Conservation (phyloP, 2,888 invertebrate genomes). For the Cyclophora punctaria region DNA sequence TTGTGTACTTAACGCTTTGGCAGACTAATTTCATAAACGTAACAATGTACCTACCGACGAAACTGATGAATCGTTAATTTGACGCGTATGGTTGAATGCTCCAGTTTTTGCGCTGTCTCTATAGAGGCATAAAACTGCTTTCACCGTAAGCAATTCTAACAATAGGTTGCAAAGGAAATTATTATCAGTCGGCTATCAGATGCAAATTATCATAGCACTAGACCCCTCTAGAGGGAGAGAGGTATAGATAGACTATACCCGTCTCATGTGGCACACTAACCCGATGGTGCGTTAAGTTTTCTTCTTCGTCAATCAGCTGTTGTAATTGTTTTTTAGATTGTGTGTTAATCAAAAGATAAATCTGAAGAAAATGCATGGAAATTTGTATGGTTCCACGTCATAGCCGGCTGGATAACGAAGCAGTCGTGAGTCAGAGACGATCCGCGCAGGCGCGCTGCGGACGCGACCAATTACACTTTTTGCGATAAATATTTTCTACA, state of each 20-base stretch:
- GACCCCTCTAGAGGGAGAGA: constrained; percentile 55
- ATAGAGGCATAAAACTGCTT: constrained; percentile 30
- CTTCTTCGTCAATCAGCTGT: constrained; percentile 35
- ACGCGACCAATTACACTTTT: constrained; percentile 51
- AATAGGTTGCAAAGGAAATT: constrained; percentile 50
- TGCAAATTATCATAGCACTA: constrained; percentile 60
- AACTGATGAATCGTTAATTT: neutral
- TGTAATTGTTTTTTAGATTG: neutral
- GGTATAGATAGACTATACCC: constrained; percentile 20
- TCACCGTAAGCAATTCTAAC: constrained; percentile 39
- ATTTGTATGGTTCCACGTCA: constrained; percentile 53
- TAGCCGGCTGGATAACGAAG: constrained; percentile 24
- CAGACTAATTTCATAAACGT: neutral
- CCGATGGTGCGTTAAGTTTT: constrained; percentile 54
- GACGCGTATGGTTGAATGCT: neutral
- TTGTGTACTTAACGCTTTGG: constrained; percentile 44
- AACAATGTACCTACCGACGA: neutral
- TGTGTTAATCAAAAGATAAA: constrained; percentile 28
- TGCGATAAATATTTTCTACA: constrained; percentile 52
- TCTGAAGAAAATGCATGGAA: constrained; percentile 41
- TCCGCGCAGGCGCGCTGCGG: constrained; percentile 45
- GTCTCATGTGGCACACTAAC: constrained; percentile 60
- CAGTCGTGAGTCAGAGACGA: constrained; percentile 47
- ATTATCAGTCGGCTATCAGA: constrained; percentile 60
- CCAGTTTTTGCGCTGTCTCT: constrained; percentile 2